phyloP scores from a whole-genome alignment of 2,113 vertebrate genomes.

The Hydrolagus affinis region DNA sequence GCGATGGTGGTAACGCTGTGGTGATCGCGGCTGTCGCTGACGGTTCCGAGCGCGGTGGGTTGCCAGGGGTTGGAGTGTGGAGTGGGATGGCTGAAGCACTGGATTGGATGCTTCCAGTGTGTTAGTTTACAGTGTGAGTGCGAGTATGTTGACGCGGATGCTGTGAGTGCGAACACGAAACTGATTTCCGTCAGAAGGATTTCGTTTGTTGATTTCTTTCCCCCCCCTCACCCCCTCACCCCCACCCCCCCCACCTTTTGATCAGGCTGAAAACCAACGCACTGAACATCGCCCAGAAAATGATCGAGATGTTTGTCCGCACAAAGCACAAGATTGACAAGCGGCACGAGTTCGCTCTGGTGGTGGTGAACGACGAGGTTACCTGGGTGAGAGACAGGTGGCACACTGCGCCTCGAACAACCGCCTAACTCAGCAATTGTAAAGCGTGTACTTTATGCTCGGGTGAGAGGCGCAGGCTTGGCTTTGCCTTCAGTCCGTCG shows the following conservation, averaged over 20 bases:
- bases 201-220: no score
- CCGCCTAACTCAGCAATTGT: no score
- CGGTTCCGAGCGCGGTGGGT: neutral
- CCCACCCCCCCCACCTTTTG: neutral
- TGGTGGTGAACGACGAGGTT: slow-evolving; percentile 84
- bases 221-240: no score
- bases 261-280: slow-evolving; percentile 68
- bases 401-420: no score
- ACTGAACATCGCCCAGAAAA: slow-evolving; percentile 89
- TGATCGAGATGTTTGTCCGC: slow-evolving; percentile 96
- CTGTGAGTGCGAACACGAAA: no score
- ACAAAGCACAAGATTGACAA: slow-evolving; percentile 95
- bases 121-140: no score
- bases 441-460: no score
- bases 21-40: neutral
- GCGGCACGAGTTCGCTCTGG: slow-evolving; percentile 82
- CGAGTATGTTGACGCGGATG: no score
- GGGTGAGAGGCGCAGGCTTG: neutral
- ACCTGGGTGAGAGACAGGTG: slow-evolving; percentile 68
- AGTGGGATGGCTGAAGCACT: no score
- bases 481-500: neutral
- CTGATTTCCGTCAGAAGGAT: no score
- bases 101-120: no score
- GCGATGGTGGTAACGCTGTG: neutral
- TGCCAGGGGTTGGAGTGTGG: no score